Conservation (phyloP, 2,888 invertebrate species). For the Cancer borealis region DNA sequence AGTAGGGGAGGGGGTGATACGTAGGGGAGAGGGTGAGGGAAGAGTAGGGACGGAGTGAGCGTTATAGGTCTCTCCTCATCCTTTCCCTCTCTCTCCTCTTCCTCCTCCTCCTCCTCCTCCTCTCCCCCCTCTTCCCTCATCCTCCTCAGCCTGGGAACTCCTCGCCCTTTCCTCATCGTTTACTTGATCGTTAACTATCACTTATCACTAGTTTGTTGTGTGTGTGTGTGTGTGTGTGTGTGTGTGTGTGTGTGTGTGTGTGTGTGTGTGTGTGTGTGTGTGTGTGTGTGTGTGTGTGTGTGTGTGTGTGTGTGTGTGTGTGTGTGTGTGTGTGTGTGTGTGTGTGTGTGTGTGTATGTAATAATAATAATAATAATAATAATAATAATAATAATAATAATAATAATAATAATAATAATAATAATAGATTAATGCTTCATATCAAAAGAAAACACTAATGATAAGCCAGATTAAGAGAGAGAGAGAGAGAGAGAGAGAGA, state of each 20-base stretch:
- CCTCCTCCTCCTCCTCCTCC: constrained; percentile 32
- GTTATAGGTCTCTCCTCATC: not conserved
- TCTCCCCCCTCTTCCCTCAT: constrained; percentile 39
- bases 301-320: too few species aligned
- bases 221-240: not conserved
- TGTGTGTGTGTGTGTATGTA: too few species aligned
- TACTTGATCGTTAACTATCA: not conserved
- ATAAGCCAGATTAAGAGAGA: too few species aligned
- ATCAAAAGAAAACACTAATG: too few species aligned
- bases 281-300: too few species aligned
- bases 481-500: too few species aligned
- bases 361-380: too few species aligned
- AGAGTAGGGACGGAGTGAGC: not conserved
- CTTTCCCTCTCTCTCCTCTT: not conserved
- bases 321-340: too few species aligned
- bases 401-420: too few species aligned
- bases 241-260: not conserved
- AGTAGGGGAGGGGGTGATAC: not conserved
- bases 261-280: not conserved
- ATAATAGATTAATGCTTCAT: too few species aligned
- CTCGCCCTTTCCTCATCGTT: constrained; percentile 4
- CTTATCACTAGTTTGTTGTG: not conserved
- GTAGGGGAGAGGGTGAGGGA: not conserved
- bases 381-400: too few species aligned
- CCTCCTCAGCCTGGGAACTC: constrained; percentile 24